Percentiles rank a stretch among this genome's conserved stretches.
Conservation (phyloP, 2,888 invertebrate species). For the Diploptera punctata region DNA sequence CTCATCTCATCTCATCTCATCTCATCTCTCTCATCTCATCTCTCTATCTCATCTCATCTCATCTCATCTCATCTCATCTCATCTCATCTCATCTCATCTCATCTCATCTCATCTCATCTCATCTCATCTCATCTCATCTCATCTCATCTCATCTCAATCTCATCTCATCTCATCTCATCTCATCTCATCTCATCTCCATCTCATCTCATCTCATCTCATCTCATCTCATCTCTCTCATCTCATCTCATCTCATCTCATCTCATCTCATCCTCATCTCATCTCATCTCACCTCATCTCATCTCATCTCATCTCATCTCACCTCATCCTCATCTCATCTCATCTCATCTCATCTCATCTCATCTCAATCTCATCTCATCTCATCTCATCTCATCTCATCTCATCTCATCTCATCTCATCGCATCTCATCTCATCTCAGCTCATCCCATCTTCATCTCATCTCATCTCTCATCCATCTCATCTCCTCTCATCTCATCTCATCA, state of each 20-base stretch:
- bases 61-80: background rate
- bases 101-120: background rate
- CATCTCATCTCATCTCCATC: conserved; percentile 6
- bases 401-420: background rate
- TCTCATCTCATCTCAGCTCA: background rate
- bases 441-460: background rate
- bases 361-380: conserved; percentile 3
- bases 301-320: conserved; percentile 17
- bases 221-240: conserved; percentile 4
- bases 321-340: conserved; percentile 12
- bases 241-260: conserved; percentile 5
- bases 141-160: background rate
- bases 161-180: conserved; percentile 3
- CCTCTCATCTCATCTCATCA: background rate
- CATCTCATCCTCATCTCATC: conserved; percentile 13
- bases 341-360: conserved; percentile 5
- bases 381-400: conserved; percentile 8
- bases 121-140: background rate
- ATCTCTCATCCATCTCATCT: background rate
- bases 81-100: no score
- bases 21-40: background rate
- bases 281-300: conserved; percentile 12
- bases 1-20: background rate
- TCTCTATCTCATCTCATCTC: background rate
- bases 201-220: conserved; percentile 14